phyloP scores from a whole-genome alignment of 2,797 vertebrate species.

The Micromesistius poutassou region DNA sequence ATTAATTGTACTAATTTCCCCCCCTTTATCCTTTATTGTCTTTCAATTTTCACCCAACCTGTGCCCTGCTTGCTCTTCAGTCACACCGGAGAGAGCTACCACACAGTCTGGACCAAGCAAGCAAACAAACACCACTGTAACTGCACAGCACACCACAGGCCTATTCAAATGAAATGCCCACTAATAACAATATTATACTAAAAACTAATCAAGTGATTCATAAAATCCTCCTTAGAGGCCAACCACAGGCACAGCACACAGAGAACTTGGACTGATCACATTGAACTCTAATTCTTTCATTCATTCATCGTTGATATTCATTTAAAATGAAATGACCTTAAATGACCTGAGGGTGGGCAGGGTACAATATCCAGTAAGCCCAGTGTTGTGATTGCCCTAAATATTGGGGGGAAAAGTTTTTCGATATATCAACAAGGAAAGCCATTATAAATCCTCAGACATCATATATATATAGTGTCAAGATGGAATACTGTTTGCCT shows the following conservation, averaged over 20 bases:
- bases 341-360: background rate
- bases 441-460: conserved; percentile 24
- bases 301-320: background rate
- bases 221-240: background rate
- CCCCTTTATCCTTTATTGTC: conserved; percentile 25
- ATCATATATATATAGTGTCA: conserved; percentile 38
- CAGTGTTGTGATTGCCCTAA: background rate
- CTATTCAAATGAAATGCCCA: background rate
- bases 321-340: background rate
- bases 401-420: background rate
- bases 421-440: conserved; percentile 41
- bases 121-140: no score
- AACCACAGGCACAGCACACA: background rate
- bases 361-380: background rate
- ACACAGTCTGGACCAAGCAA: conserved; percentile 1
- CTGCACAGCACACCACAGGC: conserved; percentile 1
- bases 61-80: conserved; percentile 14
- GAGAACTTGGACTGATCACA: background rate
- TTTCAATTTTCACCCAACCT: conserved; percentile 38
- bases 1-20: conserved; percentile 20
- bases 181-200: background rate
- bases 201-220: background rate
- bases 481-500: conserved; percentile 37
- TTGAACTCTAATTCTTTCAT: background rate
- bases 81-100: background rate